These are phyloP conservation scores for Gephyroberyx darwinii DNA, from an alignment of 2,797 vertebrate genomes.

Conservation along the genomic window DNA sequence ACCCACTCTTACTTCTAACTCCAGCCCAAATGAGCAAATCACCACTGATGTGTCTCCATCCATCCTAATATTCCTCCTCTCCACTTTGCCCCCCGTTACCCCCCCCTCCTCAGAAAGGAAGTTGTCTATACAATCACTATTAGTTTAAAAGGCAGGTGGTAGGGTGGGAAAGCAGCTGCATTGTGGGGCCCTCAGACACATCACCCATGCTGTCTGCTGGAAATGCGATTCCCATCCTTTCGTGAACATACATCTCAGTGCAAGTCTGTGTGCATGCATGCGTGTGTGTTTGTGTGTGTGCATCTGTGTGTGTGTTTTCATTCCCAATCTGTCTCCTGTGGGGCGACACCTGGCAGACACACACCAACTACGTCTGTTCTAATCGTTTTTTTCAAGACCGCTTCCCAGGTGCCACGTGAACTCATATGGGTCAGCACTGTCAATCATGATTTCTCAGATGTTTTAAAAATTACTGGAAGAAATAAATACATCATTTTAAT, in stretches of 20 bases:
- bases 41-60: conserved; percentile 75
- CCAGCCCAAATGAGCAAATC: conserved; percentile 72
- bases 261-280: conserved; percentile 28
- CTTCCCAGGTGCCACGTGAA: conserved; percentile 54
- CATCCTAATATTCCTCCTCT: conserved; percentile 79
- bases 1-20: conserved; percentile 68
- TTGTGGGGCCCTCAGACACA: conserved; percentile 68
- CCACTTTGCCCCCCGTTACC: conserved; percentile 61
- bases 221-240: conserved; percentile 84
- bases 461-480: neutral
- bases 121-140: conserved; percentile 82
- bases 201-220: conserved; percentile 77
- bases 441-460: conserved; percentile 4
- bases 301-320: conserved; percentile 46
- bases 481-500: neutral
- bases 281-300: conserved; percentile 18
- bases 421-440: conserved; percentile 20
- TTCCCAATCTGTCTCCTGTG: conserved; percentile 72
- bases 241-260: conserved; percentile 63
- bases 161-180: conserved; percentile 81
- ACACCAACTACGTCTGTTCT: conserved; percentile 61
- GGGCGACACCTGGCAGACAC: conserved; percentile 78
- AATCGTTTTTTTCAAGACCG: conserved; percentile 44
- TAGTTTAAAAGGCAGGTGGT: conserved; percentile 87
- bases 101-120: conserved; percentile 72